Evolutionary conservation across 1,140 invertebrate species (phyloP).

Genomic region (Venustaconcha ellipsiformis): DNA sequence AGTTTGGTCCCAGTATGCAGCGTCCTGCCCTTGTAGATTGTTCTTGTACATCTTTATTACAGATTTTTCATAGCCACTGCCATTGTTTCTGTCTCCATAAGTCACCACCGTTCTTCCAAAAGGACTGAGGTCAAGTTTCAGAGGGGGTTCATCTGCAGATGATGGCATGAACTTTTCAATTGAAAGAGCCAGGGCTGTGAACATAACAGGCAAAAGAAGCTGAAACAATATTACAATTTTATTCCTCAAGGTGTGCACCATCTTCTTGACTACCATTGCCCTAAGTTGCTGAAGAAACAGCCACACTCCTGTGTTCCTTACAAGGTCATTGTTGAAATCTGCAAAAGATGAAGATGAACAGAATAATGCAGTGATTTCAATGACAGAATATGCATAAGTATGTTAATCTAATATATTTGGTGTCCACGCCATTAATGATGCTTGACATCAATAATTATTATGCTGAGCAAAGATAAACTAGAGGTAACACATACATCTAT

Average conservation of each 20-base stretch:
- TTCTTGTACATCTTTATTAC: background rate
- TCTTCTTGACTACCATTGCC: slow-evolving; percentile 56
- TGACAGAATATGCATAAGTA: no score
- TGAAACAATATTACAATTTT: slow-evolving; percentile 4
- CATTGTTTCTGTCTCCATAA: background rate
- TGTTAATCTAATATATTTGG: no score
- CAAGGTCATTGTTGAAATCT: slow-evolving; percentile 32
- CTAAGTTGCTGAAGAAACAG: slow-evolving; percentile 55
- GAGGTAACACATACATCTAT: no score
- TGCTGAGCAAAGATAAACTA: no score
- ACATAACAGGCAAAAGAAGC: slow-evolving; percentile 27
- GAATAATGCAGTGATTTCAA: background rate
- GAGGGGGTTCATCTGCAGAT: slow-evolving; percentile 10
- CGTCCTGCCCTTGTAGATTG: background rate
- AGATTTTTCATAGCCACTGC: background rate
- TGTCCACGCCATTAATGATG: no score
- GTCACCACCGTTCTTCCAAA: slow-evolving; percentile 13
- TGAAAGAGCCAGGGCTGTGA: slow-evolving; percentile 24
- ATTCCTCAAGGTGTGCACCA: slow-evolving; percentile 18
- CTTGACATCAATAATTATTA: no score
- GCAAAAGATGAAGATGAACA: background rate
- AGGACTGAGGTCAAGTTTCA: slow-evolving; percentile 9
- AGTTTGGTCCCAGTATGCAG: background rate
- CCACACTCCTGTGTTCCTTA: slow-evolving; percentile 36
- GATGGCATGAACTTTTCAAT: background rate